Evolutionary conservation across 2,888 invertebrate species (phyloP).

Genomic region (Phortica magna): DNA sequence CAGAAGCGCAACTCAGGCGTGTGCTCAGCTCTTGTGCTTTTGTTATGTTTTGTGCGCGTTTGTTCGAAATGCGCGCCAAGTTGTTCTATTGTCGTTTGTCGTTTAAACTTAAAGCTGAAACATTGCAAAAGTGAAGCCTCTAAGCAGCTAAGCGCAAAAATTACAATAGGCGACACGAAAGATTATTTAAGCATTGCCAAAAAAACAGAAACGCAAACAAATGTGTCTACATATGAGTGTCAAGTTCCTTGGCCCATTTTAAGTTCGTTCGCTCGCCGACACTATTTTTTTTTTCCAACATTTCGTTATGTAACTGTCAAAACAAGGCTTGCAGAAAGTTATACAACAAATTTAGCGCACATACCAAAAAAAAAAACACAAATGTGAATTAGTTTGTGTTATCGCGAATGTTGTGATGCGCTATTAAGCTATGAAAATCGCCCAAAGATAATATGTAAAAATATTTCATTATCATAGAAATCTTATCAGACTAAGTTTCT

Average conservation of each 20-base stretch:
- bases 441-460: no score
- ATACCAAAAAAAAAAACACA: neutral
- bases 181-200: conserved; percentile 13
- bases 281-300: conserved; percentile 4
- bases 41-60: neutral
- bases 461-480: no score
- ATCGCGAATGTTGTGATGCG: neutral
- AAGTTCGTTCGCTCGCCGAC: conserved; percentile 21
- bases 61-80: neutral
- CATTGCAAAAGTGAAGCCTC: neutral
- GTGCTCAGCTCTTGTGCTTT: neutral
- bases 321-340: conserved; percentile 19
- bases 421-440: no score
- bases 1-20: neutral
- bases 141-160: neutral
- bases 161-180: neutral
- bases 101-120: neutral
- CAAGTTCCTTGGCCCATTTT: conserved; percentile 32
- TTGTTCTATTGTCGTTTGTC: neutral
- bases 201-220: conserved; percentile 1
- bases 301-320: conserved; percentile 18
- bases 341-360: neutral
- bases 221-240: neutral
- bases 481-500: no score
- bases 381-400: no score